Evolutionary conservation across 2,797 vertebrate species (phyloP), one percentile per base, ranked within the genome.

Genomic region (Ctenochaetus hawaiiensis): DNA sequence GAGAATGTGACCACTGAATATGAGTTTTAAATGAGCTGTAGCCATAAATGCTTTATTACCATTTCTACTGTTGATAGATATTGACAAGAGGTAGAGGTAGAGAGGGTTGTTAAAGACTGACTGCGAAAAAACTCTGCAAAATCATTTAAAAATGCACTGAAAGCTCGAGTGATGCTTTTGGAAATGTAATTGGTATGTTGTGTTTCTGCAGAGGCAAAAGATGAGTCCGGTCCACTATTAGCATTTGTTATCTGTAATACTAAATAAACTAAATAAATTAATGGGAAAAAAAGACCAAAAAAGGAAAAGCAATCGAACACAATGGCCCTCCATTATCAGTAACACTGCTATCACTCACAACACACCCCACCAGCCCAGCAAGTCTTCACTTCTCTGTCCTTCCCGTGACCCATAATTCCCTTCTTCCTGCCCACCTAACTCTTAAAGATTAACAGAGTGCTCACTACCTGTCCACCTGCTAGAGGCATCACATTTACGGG

Each of bases 381-480:
- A 66, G 75, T 73, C 78, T 77, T 78, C 72, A 49, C 77, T 74
- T 82, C 77, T 72, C 65, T 92, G 91, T 92, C 91, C 90, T 92
- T 34, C 85, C 59, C 2, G 5, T 93, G 93, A 95, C 93, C 93
- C 89, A 89, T 90, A 93, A 93, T 92, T 91, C 92, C 92, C 78
- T 91, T 82, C 92, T 93, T 94, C 92, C 93, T 94, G 91, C 83
- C 79, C 82, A 84, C 87, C 87, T 86, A 83, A 63, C 86, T 87
- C 87, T 86, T 87, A 86, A 91, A 94, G 92, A 93, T 94, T 92
- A 94, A 89, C 91, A 78, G 85, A 88, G 87, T 69, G 61, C 78
- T 92, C 84, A 72, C 84, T 92, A 92, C 90, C 91, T 93, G 90
- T 90, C 88, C 94, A 94, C 94, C 94, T 95, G 94, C 89, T 92